Conservation (phyloP, 2,797 vertebrate genomes). For the Pseudochaenichthys georgianus region DNA sequence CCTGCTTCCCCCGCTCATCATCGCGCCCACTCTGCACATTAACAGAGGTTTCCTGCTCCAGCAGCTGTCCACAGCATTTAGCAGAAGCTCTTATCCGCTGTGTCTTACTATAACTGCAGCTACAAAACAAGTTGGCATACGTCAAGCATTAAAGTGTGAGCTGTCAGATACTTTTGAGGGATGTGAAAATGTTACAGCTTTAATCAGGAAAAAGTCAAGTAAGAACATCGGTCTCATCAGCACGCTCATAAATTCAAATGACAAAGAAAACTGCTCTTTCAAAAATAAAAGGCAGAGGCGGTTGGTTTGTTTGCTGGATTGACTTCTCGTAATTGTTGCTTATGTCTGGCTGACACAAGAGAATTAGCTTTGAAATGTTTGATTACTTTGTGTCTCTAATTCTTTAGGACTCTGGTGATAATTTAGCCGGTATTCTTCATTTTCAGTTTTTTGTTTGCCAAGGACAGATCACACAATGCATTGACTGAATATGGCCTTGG, state of each 20-base stretch:
- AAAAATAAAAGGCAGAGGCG: background rate
- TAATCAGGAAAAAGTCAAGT: constrained; percentile 13
- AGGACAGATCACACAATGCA: background rate
- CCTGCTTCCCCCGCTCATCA: constrained; percentile 30
- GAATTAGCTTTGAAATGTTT: background rate
- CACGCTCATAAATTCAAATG: constrained; percentile 5
- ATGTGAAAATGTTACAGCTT: constrained; percentile 10
- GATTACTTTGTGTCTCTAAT: background rate
- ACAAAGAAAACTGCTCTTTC: background rate
- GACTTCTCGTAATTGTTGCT: background rate
- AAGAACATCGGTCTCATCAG: constrained; percentile 1
- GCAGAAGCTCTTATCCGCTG: constrained; percentile 8
- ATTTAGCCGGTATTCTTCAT: constrained; percentile 9
- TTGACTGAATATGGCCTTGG: background rate
- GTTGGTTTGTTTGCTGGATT: background rate
- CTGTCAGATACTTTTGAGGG: constrained; percentile 17
- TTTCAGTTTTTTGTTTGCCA: constrained; percentile 17
- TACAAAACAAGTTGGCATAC: constrained; percentile 36
- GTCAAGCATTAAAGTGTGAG: constrained; percentile 14
- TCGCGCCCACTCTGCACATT: constrained; percentile 42
- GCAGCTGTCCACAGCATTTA: constrained; percentile 55
- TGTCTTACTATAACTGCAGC: constrained; percentile 28
- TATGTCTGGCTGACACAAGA: constrained; percentile 2
- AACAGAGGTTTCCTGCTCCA: constrained; percentile 47
- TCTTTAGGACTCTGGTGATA: background rate